Evolutionary conservation across 2,113 vertebrate species (phyloP).

Genomic region (Rhinoptilus africanus): DNA sequence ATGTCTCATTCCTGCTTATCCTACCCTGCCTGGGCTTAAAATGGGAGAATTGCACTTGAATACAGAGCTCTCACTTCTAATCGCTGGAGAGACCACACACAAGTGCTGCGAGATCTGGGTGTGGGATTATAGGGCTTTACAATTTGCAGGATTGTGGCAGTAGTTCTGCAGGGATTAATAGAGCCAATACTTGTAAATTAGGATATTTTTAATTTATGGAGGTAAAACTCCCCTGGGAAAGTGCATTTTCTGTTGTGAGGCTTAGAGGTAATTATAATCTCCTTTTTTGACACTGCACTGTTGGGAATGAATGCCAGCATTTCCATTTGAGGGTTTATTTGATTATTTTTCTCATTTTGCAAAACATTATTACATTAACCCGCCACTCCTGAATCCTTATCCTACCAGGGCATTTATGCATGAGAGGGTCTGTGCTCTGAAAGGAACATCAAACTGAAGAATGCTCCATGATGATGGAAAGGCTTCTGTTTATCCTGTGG

Average conservation of each 20-base stretch:
- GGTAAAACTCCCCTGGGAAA: background rate
- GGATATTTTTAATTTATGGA: conserved; percentile 24
- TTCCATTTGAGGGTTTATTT: conserved; percentile 54
- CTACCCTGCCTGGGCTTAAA: accelerated
- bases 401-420: conserved; percentile 39
- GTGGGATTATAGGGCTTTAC: background rate
- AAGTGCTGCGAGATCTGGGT: background rate
- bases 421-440: conserved; percentile 42
- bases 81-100: background rate
- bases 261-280: conserved; percentile 44
- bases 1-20: background rate
- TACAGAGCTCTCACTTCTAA: background rate
- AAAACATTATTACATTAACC: conserved; percentile 56
- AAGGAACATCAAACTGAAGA: conserved; percentile 56
- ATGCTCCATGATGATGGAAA: conserved; percentile 51
- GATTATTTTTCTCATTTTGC: conserved; percentile 56
- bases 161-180: background rate
- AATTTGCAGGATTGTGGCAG: background rate
- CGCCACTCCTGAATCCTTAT: conserved; percentile 29
- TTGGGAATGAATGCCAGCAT: conserved; percentile 26
- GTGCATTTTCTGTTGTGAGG: background rate
- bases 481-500: conserved; percentile 54
- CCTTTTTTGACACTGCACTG: conserved; percentile 12
- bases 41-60: background rate
- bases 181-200: background rate